Evolutionary conservation across 64 coral and sea anemone genomes (phyloP).

Genomic region (Dendrophyllia cribrosa): DNA sequence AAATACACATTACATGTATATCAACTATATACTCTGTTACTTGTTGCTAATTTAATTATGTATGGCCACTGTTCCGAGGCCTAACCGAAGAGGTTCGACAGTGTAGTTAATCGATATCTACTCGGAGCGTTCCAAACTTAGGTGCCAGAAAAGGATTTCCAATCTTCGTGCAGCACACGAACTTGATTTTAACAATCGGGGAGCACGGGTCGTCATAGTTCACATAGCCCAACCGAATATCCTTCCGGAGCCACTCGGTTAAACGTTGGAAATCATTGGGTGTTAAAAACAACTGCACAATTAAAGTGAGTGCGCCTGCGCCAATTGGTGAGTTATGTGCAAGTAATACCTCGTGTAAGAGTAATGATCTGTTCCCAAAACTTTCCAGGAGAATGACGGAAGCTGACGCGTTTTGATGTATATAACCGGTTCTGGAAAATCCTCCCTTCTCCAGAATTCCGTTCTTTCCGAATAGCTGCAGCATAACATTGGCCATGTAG

Average conservation of each 20-base stretch:
- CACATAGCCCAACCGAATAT: slow-evolving; percentile 31
- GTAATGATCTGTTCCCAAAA: slow-evolving; percentile 50
- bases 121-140: slow-evolving; percentile 51
- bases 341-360: slow-evolving; percentile 43
- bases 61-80: no score
- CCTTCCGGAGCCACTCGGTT: slow-evolving; percentile 34
- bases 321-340: neutral
- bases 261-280: slow-evolving; percentile 33
- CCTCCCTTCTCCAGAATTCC: slow-evolving; percentile 67
- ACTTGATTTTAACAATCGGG: slow-evolving; percentile 58
- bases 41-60: no score
- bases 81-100: neutral
- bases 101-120: slow-evolving; percentile 23
- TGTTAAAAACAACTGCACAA: slow-evolving; percentile 56
- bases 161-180: slow-evolving; percentile 55
- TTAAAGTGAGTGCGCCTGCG: neutral
- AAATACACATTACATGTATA: no score
- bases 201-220: slow-evolving; percentile 68
- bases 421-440: slow-evolving; percentile 52
- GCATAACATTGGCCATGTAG: slow-evolving; percentile 61
- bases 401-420: slow-evolving; percentile 31
- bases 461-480: slow-evolving; percentile 54
- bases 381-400: slow-evolving; percentile 19
- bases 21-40: no score
- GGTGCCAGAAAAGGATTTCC: slow-evolving; percentile 52